phyloP scores from a whole-genome alignment of 2,797 vertebrate genomes.

The Linurgus olivaceus region DNA sequence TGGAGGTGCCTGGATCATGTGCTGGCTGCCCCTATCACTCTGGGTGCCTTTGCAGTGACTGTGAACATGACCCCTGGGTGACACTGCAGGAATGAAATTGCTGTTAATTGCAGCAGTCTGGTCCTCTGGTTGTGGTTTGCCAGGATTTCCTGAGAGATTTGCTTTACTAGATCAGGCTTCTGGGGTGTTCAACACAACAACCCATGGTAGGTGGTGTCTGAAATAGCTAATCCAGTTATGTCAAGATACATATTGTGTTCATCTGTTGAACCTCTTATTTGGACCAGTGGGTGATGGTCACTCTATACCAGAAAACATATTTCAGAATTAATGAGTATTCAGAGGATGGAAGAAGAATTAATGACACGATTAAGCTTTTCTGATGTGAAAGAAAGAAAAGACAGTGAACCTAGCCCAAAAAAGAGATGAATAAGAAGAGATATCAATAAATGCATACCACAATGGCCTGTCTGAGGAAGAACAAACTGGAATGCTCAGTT shows the following conservation, averaged over 20 bases:
- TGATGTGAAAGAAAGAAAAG: background rate
- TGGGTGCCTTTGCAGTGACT: background rate
- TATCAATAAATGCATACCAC: background rate
- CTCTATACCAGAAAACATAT: background rate
- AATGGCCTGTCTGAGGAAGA: background rate
- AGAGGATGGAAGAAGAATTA: background rate
- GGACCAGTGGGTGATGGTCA: background rate
- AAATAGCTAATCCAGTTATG: background rate
- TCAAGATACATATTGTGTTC: background rate
- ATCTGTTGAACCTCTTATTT: background rate
- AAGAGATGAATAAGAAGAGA: background rate
- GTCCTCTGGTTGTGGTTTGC: background rate
- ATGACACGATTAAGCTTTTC: background rate
- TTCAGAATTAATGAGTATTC: background rate
- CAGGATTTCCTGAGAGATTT: background rate
- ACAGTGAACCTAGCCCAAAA: background rate
- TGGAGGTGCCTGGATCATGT: background rate
- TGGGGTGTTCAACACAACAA: background rate
- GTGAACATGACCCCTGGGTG: rapidly evolving
- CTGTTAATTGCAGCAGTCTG: background rate
- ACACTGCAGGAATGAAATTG: background rate
- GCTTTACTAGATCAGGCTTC: background rate
- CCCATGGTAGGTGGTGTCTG: rapidly evolving
- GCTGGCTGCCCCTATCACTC: rapidly evolving
- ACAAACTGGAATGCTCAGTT: background rate